Evolutionary conservation across 1,140 invertebrate species (phyloP), one percentile per base, ranked within the genome.

Genomic region (Antheraea pernyi): DNA sequence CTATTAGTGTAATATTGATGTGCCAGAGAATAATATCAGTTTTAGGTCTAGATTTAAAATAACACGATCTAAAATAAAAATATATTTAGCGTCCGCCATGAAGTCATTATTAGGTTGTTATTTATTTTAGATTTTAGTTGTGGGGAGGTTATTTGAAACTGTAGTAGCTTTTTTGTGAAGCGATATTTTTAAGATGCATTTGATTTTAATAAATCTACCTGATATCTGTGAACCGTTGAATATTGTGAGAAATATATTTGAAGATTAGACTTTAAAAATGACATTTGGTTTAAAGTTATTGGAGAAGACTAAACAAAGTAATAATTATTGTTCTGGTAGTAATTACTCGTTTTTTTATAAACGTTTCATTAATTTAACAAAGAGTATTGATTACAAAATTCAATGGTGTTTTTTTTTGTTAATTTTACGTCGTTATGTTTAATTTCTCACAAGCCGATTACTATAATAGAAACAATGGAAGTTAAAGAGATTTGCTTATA

Each of bases 21-120:
- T 79, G 78, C 78, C 78, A 79, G 71, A 71, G 9, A 65, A 69
- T 59, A 48, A 64, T 64, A 42, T 68, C 53, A 70, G 46, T 61
- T 66, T 68, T 61, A 71, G 59, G 59, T 68, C 6, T 75, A 37
- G 46, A 19, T 19, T 39, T 48, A 19, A 22, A 65, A n/a, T 18
- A 53, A 53, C 11, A 4, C 7, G 39, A 10, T 11, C 0, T 10
- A 42, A 8, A 42, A 42, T 11, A 16, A 53, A 13, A 16, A 53
- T 53, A 53, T 16, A 53, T 42, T 22, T 18, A 19, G 10, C 64
- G 42, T 65, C 64, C 64, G 37, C 19, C 39, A 19, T 48, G 42
- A 19, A 65, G 16, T 48, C 39, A 42, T 53, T 39, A 13, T 19
- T 65, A 65, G 42, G n/a, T 53, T 53, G 46, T 65, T 65, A 65